Evolutionary conservation across 2,113 vertebrate genomes (phyloP).

Genomic region (Orycteropus afer): DNA sequence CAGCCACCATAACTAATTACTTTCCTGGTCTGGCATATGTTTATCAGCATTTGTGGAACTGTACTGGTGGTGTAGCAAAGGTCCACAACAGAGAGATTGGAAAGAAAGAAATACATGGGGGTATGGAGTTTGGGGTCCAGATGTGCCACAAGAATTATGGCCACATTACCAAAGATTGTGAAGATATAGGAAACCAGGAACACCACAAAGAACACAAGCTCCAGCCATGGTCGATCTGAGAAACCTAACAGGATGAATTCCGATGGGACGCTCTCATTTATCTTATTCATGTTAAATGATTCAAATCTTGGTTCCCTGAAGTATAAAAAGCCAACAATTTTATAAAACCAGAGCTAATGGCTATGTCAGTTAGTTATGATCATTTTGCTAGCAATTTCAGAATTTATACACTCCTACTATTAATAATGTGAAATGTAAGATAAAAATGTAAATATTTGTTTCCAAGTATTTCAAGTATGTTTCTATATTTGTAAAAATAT

Average conservation of each 20-base stretch:
- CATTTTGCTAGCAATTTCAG: neutral
- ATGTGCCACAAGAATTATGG: neutral
- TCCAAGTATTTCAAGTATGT: neutral
- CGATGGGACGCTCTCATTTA: neutral
- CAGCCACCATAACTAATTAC: constrained; percentile 49
- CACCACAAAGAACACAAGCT: constrained; percentile 27
- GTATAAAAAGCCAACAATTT: neutral
- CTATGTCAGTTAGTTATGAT: neutral
- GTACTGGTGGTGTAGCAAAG: constrained; percentile 59
- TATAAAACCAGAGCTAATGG: neutral
- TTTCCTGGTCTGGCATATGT: neutral
- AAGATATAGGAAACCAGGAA: too few relatives aligned
- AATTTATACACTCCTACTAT: neutral
- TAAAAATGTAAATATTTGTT: neutral
- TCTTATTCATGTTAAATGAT: neutral
- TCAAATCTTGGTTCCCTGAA: neutral
- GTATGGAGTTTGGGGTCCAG: constrained; percentile 53
- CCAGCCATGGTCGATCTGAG: constrained; percentile 14
- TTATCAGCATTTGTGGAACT: constrained; percentile 64
- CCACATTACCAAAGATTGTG: too few relatives aligned
- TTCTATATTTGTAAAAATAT: neutral
- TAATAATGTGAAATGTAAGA: too few relatives aligned
- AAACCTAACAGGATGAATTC: constrained; percentile 57
- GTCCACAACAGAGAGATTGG: constrained; percentile 66
- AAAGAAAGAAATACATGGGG: constrained; percentile 73